Conservation (phyloP, 2,888 invertebrate species). For the Gandaritis pyraliata region DNA sequence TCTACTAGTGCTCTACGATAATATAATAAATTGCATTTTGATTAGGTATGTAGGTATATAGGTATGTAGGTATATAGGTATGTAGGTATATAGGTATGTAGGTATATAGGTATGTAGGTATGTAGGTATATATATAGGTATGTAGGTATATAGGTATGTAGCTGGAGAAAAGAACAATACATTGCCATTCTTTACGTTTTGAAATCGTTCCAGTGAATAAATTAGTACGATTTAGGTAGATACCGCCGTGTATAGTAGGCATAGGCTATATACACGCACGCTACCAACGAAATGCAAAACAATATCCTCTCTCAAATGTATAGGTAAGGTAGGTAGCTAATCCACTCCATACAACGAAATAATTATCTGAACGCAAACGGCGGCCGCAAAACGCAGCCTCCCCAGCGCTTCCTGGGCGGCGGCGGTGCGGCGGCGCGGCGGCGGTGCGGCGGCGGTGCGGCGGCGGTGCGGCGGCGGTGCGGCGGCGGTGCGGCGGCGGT, state of each 20-base stretch:
- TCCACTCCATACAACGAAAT: slow-evolving; percentile 18
- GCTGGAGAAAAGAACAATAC: slow-evolving; percentile 32
- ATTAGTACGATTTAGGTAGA: slow-evolving; percentile 9
- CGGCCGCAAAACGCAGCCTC: slow-evolving; percentile 31
- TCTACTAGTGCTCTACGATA: slow-evolving; percentile 4
- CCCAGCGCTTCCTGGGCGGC: slow-evolving; percentile 2
- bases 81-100: slow-evolving; percentile 15
- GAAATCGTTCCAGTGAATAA: slow-evolving; percentile 30
- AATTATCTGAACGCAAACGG: slow-evolving; percentile 25
- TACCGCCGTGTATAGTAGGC: too few relatives aligned
- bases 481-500: too few relatives aligned
- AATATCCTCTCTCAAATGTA: too few relatives aligned
- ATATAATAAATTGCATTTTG: slow-evolving; percentile 38
- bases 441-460: too few relatives aligned
- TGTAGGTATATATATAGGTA: slow-evolving; percentile 13
- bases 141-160: too few relatives aligned
- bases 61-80: slow-evolving; percentile 12
- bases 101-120: slow-evolving; percentile 14
- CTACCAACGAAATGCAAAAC: too few relatives aligned
- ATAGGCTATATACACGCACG: too few relatives aligned
- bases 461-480: too few relatives aligned
- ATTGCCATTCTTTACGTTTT: slow-evolving; percentile 27
- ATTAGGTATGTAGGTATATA: slow-evolving; percentile 21
- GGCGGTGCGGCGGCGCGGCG: slow-evolving; percentile 10
- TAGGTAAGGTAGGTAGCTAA: too few relatives aligned